These are phyloP conservation scores for Platyscapa corneri DNA, from an alignment of 1,140 invertebrate genomes.

Conservation along the genomic window DNA sequence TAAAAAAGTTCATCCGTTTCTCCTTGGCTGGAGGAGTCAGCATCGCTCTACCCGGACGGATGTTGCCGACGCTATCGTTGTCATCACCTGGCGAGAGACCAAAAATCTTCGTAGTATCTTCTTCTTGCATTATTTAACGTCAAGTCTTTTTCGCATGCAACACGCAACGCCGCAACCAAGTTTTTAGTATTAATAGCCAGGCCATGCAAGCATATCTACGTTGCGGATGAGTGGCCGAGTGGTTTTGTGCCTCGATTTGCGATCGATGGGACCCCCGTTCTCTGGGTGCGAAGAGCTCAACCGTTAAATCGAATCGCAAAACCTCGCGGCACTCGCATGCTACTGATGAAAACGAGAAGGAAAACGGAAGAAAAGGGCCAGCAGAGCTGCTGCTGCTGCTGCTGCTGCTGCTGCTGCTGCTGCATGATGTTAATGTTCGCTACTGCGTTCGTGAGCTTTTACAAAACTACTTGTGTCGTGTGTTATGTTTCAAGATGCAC, in stretches of 20 bases:
- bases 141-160: background rate
- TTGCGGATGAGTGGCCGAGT: background rate
- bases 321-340: background rate
- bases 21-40: slow-evolving; percentile 95
- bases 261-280: too few species aligned
- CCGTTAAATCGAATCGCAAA: background rate
- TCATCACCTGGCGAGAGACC: slow-evolving; percentile 80
- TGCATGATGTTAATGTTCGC: slow-evolving; percentile 21
- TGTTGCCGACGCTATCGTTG: slow-evolving; percentile 84
- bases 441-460: background rate
- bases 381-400: too few species aligned
- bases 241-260: background rate
- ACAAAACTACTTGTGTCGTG: slow-evolving; percentile 17
- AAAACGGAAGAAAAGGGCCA: background rate
- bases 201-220: background rate
- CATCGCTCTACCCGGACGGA: slow-evolving; percentile 82
- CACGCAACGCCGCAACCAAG: background rate
- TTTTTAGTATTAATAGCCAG: background rate
- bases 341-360: too few species aligned
- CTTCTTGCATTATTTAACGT: background rate
- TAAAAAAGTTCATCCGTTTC: slow-evolving; percentile 99
- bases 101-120: slow-evolving; percentile 38
- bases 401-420: too few species aligned
- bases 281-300: too few species aligned
- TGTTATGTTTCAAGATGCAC: slow-evolving; percentile 14